Base-by-base conservation (phyloP, 2,888 invertebrate species). In the Tetragonula carbonaria region DNA sequence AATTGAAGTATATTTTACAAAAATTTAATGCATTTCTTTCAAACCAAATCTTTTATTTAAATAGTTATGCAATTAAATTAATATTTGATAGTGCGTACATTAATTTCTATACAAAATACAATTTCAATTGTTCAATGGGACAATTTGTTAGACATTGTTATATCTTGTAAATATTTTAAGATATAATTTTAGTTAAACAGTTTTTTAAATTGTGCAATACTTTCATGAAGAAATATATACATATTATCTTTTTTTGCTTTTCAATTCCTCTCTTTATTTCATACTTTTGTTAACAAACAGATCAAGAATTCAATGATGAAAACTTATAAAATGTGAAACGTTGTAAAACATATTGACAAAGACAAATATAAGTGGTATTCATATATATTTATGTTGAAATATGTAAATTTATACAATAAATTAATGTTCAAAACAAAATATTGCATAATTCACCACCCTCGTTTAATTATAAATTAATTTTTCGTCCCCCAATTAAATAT, bases 391-490 rank as follows among this genome's bases (percentile, higher is more conserved):
- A 75, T 86, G 78, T 88, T 80, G 74, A 85, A 80, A 80, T 70
- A 80, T 88, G 82, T 86, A 85, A 72, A 86, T 88, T 88, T 88
- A 78, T 88, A 81, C 68, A 88, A 88, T 85, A 86, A 88, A 86
- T 83, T 80, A 80, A 80, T 80, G 80, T 78, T 78, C 66, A 67
- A 81, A 67, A 81, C 53, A 51, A 53, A 73, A 57, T 63, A 63
- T n/a, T 57, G 51, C 23, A 71, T 14, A 67, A 74, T 33, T 57
- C 14, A 28, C 3, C 33, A 21, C 6, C 6, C 16, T 21, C 4
- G 3, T 57, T 16, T 33, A 53, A 53, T 8, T 6, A n/a, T 72
- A 23, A 50, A 62, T 79, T 23, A 45, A n/a, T 55, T 21, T 59
- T 2, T 33, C 11, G 16, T 0, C 4, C 2, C 28, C 2, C n/a